Evolutionary conservation across 2,113 vertebrate species (phyloP), one percentile per base, ranked within the genome.

Genomic region (Xenus cinereus): DNA sequence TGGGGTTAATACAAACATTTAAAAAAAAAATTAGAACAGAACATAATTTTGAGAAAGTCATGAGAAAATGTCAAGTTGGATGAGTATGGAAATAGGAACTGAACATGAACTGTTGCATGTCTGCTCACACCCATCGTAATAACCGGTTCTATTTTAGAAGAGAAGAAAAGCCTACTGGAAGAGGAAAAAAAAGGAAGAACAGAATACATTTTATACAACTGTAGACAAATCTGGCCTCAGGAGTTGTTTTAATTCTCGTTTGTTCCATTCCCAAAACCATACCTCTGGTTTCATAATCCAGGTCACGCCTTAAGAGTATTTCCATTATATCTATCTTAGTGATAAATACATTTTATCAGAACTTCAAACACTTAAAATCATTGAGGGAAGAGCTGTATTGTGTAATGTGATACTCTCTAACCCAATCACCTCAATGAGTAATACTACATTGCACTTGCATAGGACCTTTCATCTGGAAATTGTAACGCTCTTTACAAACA

Each of bases 401-500:
- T 98, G 97, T 96, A 98, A 98, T 18, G 91, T 95, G 96, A 97
- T 98, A 97, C 97, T 97, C 93, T 96, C 87, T 96, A 97, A 94
- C 96, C 97, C 96, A 97, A 26, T 98, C 96, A 82, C 89, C 91
- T 91, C 91, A 95, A 32, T 97, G 97, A 98, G 92, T 98, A 98
- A 98, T 96, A 81, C 91, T 93, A 50, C 93, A 56, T 92, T 97
- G 89, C 96, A 91, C 95, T 95, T 97, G 94, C 97, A 95, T 89
- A 60, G 91, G 62, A 96, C 94, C 96, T 98, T 97, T 98, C 96
- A 97, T 98, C 97, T 98, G 97, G 95, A 97, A 97, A 97, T 95
- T 93, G 90, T 95, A 97, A 91, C 10, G 72, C 97, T 96, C 93
- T 92, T 97, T 97, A 96, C 92, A 97, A 97, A 97, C 96, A 96